Base-by-base conservation (phyloP, 2,888 invertebrate species). In the Orthosia cruda region DNA sequence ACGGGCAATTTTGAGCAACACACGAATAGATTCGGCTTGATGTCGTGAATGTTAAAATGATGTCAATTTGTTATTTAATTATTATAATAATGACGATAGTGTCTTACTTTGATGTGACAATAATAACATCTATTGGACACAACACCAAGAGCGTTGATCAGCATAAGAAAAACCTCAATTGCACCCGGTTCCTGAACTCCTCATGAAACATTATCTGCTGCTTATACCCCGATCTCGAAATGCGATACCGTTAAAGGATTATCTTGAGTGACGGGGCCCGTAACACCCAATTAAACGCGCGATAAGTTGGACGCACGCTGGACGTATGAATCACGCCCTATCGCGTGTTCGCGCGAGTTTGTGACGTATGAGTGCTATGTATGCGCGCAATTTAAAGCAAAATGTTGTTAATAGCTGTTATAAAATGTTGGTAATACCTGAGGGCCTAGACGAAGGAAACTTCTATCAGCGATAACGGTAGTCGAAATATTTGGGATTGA, bases 271-370 rank as follows among this genome's bases (percentile, higher is more conserved):
- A 94, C 93, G 90, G 86, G 88, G 87, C 84, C 83, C 86, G 91
- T 90, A 93, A 92, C 94, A 93, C 92, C 94, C 94, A 95, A 95
- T 95, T 95, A 95, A 94, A 92, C 84, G 87, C 66, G 88, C 89
- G 91, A 92, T 93, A 93, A 89, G 90, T 92, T 92, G 90, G 89
- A 92, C 89, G 87, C 84, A 84, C 80, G 81, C 84, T 90, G 85
- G 90, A 89, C 88, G 82, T 84, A 90, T 91, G 91, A 92, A 91
- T 92, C 92, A 91, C 89, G 88, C 86, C 81, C 86, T 81, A 87
- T 87, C 87, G 87, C 89, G 72, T 77, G 81, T 78, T 65, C 50
- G 69, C 73, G 82, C 74, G 64, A 20, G 74, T 71, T 47, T 83
- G 84, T 85, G 86, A 86, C 80, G 81, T 85, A 88, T 87, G 84